phyloP scores from a whole-genome alignment of 2,797 vertebrate species.

The Mormyrops attenuatus region DNA sequence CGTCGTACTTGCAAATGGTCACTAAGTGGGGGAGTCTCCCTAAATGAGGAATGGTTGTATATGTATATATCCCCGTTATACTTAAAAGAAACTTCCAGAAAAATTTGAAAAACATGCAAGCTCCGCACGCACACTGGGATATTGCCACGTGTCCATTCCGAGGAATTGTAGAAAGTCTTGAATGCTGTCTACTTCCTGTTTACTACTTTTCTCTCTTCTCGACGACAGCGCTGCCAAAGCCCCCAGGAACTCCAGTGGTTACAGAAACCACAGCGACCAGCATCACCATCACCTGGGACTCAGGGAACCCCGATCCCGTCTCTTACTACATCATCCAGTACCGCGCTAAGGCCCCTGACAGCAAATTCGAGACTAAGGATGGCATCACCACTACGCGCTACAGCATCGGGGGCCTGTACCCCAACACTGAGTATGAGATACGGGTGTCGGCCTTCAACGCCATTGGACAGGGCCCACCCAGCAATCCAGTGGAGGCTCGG shows the following conservation, averaged over 20 bases:
- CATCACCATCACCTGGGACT: constrained; percentile 98
- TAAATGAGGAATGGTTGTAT: background rate
- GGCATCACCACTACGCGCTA: constrained; percentile 96
- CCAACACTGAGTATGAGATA: constrained; percentile 96
- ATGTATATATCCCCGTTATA: background rate
- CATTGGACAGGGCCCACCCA: constrained; percentile 93
- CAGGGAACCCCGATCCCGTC: constrained; percentile 93
- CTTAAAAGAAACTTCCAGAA: background rate
- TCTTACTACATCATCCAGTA: constrained; percentile 96
- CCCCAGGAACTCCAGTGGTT: constrained; percentile 87
- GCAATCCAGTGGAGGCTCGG: constrained; percentile 84
- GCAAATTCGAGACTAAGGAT: constrained; percentile 90
- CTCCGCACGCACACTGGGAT: background rate
- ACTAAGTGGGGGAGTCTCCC: background rate
- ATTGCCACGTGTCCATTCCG: background rate
- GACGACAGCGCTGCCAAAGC: constrained; percentile 86
- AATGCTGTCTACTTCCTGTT: constrained; percentile 7
- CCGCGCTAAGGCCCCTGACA: constrained; percentile 87
- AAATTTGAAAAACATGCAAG: background rate
- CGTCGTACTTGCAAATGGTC: background rate
- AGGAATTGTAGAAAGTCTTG: background rate
- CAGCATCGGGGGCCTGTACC: constrained; percentile 95
- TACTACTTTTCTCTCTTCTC: constrained; percentile 27
- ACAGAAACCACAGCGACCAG: constrained; percentile 97
- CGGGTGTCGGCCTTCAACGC: constrained; percentile 92